These are phyloP conservation scores for Indicator indicator DNA, from an alignment of 2,113 vertebrate genomes.

Conservation along the genomic window DNA sequence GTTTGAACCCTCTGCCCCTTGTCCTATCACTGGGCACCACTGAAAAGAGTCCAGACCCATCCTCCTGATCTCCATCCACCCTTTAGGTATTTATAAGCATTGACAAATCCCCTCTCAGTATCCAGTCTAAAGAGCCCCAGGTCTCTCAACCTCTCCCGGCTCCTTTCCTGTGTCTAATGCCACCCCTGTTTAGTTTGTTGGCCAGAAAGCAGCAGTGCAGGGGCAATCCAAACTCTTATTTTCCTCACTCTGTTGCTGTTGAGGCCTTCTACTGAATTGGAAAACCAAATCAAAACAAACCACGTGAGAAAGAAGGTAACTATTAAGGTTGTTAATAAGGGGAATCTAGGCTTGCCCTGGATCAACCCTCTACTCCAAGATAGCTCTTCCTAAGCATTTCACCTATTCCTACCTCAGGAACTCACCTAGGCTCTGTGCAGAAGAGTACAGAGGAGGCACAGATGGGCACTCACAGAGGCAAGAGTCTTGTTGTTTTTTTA, in stretches of 20 bases:
- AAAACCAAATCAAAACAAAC: not conserved
- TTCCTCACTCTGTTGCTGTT: not conserved
- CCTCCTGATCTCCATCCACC: too few relatives aligned
- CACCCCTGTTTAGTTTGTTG: not conserved
- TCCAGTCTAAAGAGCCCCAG: too few relatives aligned
- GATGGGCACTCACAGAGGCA: rapidly evolving
- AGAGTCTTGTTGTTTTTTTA: not conserved
- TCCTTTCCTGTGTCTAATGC: not conserved
- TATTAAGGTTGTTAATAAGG: not conserved
- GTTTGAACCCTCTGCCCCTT: too few relatives aligned
- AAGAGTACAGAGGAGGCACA: not conserved
- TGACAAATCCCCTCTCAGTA: too few relatives aligned
- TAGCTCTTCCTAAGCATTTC: not conserved
- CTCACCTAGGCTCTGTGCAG: not conserved
- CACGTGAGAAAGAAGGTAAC: not conserved
- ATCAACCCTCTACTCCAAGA: not conserved
- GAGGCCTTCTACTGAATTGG: not conserved
- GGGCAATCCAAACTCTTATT: not conserved
- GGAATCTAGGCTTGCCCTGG: not conserved
- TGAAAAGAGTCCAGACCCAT: too few relatives aligned
- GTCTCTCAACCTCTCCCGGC: not conserved
- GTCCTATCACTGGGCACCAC: too few relatives aligned
- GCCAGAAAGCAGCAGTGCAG: not conserved
- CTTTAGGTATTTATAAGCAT: too few relatives aligned
- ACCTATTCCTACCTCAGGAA: not conserved